Conservation (phyloP, 2,888 invertebrate species). For the Drosophila conformis region DNA sequence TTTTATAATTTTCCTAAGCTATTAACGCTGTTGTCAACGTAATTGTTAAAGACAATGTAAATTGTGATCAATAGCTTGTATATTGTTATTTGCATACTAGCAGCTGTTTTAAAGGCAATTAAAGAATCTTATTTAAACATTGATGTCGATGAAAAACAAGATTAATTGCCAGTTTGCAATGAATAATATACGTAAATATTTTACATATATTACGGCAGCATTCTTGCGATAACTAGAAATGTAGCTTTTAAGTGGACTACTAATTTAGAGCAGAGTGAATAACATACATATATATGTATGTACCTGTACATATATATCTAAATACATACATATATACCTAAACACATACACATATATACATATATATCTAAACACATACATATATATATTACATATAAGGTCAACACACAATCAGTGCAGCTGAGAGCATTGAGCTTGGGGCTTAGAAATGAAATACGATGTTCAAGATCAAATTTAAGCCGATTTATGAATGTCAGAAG, state of each 20-base stretch:
- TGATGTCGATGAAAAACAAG: neutral
- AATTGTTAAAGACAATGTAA: neutral
- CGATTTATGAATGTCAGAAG: constrained; percentile 74
- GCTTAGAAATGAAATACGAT: constrained; percentile 29
- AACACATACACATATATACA: neutral
- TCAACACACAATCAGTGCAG: constrained; percentile 11
- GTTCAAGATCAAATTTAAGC: constrained; percentile 75
- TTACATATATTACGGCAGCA: constrained; percentile 14
- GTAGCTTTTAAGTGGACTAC: constrained; percentile 3
- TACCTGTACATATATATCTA: neutral
- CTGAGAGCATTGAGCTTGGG: constrained; percentile 2
- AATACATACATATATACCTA: neutral
- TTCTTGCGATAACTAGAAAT: constrained; percentile 8
- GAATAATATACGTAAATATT: neutral
- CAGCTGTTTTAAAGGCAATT: neutral
- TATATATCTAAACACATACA: neutral
- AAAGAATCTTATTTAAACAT: neutral
- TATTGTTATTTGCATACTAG: constrained; percentile 2
- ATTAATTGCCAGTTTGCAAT: neutral
- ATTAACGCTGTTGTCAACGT: neutral
- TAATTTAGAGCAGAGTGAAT: constrained; percentile 8
- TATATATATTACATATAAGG: constrained; percentile 14
- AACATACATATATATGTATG: neutral
- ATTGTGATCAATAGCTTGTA: neutral
- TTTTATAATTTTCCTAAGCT: neutral